Base-by-base conservation (phyloP, 1,140 invertebrate genomes). In the Prorops nasuta region DNA sequence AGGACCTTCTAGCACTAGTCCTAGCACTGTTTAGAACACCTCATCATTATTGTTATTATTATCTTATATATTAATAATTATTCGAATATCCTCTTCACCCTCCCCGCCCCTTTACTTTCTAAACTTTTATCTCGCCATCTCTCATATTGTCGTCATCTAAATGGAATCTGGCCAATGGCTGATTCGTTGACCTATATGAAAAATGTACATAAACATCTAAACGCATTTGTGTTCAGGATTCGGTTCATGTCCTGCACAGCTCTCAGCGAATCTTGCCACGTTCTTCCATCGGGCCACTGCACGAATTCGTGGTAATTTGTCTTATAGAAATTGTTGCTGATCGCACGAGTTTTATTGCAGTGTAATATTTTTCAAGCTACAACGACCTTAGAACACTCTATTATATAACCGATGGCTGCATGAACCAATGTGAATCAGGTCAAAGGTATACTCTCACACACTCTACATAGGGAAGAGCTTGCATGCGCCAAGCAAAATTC, bases 1-100 rank as follows among this genome's bases (percentile, higher is more conserved):
- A 56, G 60, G 58, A 64, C 60, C 62, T 61, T 59, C 63, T 77
- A 76, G 72, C 73, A 74, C 73, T 77, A 77, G 74, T 77, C 74
- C 71, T 74, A 77, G 72, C 70, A 74, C 70, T 75, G 70, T 76
- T 77, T 75, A 76, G 69, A 76, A 72, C 69, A 74, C 70, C 66
- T 71, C 69, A 67, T 73, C 61, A 70, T 74, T 74, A 71, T 74
- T 74, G 64, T 76, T 74, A 70, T 72, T 68, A 71, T 70, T 72
- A 72, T 66, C 66, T 66, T 65, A 68, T 67, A 66, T 64, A 67
- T 65, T 63, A 61, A 63, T 67, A 60, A 68, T 67, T 64, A 65
- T 67, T 68, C 56, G 32, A 59, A 63, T 54, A 55, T 44, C 56
- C 56, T 52, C 51, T 51, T 62, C 47, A 54, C 51, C 49, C 58